Conservation (phyloP, 2,888 invertebrate species). For the Sarcophaga caerulescens region DNA sequence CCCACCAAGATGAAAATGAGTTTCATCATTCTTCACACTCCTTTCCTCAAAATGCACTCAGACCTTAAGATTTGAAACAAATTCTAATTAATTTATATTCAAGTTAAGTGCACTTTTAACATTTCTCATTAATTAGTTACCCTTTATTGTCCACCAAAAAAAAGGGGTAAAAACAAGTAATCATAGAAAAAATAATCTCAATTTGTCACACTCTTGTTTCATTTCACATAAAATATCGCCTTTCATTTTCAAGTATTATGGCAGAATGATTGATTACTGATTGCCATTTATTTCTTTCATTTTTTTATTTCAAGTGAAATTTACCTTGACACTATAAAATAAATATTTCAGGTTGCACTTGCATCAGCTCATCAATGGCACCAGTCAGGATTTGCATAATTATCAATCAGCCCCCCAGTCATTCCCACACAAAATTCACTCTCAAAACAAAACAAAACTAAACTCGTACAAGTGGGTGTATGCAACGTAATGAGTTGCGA, state of each 20-base stretch:
- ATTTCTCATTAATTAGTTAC: too few species aligned
- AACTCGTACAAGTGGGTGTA: too few species aligned
- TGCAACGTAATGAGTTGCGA: too few species aligned
- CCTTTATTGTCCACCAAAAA: too few species aligned
- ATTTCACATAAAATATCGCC: not conserved
- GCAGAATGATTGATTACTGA: not conserved
- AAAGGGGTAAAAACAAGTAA: too few species aligned
- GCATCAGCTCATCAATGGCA: not conserved
- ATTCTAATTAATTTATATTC: not conserved
- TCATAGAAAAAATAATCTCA: not conserved
- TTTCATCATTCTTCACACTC: too few species aligned
- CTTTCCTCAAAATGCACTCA: too few species aligned
- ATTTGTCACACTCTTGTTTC: constrained; percentile 42
- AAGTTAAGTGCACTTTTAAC: not conserved
- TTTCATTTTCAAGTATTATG: constrained; percentile 12
- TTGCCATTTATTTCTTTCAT: constrained; percentile 42
- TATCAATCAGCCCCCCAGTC: too few species aligned
- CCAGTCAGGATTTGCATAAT: not conserved
- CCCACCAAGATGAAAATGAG: too few species aligned
- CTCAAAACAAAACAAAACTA: too few species aligned
- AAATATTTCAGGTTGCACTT: not conserved
- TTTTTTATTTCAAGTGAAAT: constrained; percentile 24
- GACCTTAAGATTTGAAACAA: too few species aligned
- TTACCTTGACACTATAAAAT: constrained; percentile 50
- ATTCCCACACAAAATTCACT: too few species aligned